A percentile compares a stretch with the other conserved stretches of the same genome.
These are phyloP conservation scores for Panagrolaimus sp. DNA, from an alignment of 1,140 invertebrate genomes.

Conservation along the genomic window DNA sequence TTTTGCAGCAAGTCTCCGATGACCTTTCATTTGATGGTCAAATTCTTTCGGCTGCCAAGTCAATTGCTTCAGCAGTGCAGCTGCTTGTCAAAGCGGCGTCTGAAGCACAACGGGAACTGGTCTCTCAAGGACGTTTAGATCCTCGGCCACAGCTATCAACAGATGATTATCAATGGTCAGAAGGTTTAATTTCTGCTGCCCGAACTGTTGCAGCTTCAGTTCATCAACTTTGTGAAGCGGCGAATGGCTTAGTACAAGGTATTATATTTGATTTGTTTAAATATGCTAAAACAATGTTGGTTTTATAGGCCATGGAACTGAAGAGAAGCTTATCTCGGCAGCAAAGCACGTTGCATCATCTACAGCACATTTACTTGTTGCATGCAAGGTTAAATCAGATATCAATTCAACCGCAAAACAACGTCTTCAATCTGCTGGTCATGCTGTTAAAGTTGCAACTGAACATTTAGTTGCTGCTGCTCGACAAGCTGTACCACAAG, in stretches of 20 bases:
- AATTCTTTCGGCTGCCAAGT: constrained; percentile 94
- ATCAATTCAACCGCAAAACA: constrained; percentile 84
- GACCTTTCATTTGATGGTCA: constrained; percentile 82
- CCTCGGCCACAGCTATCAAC: constrained; percentile 53
- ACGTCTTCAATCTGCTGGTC: constrained; percentile 82
- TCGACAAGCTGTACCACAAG: constrained; percentile 79
- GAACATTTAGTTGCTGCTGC: constrained; percentile 91
- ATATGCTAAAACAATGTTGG: no score
- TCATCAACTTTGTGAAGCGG: constrained; percentile 90
- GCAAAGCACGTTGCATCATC: constrained; percentile 92
- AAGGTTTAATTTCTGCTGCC: constrained; percentile 88
- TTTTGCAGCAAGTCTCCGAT: constrained; percentile 68
- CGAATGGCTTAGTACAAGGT: constrained; percentile 90
- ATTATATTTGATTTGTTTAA: no score
- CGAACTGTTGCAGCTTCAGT: constrained; percentile 90
- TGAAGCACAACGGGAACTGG: constrained; percentile 78
- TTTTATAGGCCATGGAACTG: constrained; percentile 79
- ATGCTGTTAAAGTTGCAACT: constrained; percentile 91
- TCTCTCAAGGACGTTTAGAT: constrained; percentile 50
- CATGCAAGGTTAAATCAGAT: constrained; percentile 96
- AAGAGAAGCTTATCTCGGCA: constrained; percentile 90
- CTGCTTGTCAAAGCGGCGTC: constrained; percentile 91
- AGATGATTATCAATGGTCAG: constrained; percentile 94
- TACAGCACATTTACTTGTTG: constrained; percentile 90
- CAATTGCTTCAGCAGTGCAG: constrained; percentile 90